These are phyloP conservation scores for Trachelus iudaicus DNA, from an alignment of 2,888 invertebrate genomes.

Conservation along the genomic window DNA sequence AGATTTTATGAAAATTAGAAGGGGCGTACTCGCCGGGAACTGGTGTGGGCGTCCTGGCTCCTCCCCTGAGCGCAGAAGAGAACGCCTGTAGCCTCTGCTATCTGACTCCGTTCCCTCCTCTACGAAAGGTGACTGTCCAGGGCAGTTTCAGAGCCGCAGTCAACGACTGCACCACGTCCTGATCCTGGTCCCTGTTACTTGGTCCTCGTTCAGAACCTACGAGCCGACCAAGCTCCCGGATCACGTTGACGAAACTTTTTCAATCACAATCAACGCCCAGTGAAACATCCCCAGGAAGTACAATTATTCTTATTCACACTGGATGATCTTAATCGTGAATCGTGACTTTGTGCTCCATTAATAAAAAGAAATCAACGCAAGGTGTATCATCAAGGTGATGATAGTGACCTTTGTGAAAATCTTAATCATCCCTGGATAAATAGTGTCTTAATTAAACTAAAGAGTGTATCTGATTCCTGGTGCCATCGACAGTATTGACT, in stretches of 20 bases:
- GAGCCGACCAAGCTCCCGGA: background rate
- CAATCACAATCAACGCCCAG: background rate
- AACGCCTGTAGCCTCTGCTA: constrained; percentile 15
- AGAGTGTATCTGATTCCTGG: background rate
- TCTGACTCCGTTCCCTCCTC: constrained; percentile 19
- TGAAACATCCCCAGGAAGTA: background rate
- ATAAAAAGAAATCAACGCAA: background rate
- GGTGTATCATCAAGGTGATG: background rate
- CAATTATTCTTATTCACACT: background rate
- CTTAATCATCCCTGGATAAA: background rate
- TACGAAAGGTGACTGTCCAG: constrained; percentile 58
- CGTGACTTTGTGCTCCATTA: background rate
- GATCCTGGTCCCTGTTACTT: constrained; percentile 1
- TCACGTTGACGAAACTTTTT: background rate
- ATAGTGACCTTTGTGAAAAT: background rate
- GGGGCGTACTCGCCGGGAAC: constrained; percentile 2
- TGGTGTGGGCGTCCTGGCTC: constrained; percentile 25
- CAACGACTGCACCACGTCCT: constrained; percentile 58
- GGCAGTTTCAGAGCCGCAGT: constrained; percentile 63
- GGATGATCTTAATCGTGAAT: background rate
- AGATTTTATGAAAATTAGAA: constrained; percentile 34
- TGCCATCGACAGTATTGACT: background rate
- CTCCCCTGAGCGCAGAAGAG: constrained; percentile 22
- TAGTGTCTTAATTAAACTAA: background rate
- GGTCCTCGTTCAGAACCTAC: background rate